Evolutionary conservation across 2,888 invertebrate genomes (phyloP), one percentile per base, ranked within the genome.

Genomic region (Mimachlamys varia): DNA sequence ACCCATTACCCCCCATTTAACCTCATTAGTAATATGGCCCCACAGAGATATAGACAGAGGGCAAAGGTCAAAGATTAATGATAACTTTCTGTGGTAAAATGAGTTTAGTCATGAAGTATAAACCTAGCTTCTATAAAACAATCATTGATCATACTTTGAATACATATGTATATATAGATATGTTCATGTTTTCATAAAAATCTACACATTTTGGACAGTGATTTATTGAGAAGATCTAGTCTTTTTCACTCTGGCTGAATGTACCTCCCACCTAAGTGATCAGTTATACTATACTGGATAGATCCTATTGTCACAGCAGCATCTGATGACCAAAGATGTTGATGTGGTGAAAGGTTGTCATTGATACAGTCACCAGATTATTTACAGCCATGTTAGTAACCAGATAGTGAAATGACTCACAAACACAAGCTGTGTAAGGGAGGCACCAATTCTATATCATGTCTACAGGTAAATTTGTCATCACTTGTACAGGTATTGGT

Each of bases 391-490:
- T 76, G 62, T 53, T n/a, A 58, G 33, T 76, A 76, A 76, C 27
- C 19, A 76, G 33, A n/a, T 58, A n/a, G 58, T 22, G 22, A 76
- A 27, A 76, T 76, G 76, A 76, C 76, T 76, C 76, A 76, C 76
- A 76, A 33, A 76, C 27, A 33, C 76, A 76, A 76, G 76, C 76
- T 76, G 76, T 76, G 27, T 76, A 76, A 76, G 33, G 33, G 76
- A 33, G n/a, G 58, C 22, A 58, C 58, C 53, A 17, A 53, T 13
- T 53, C 53, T 17, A 13, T 19, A 53, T 53, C 53, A 53, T 13
- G 19, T 58, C n/a, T 58, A 58, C n/a, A 58, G 58, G 19, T 58
- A 58, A 7, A 58, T 53, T 22, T n/a, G 27, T 76, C 62, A 62
- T 62, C 62, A 62, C 22, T 62, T 62, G 44, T 62, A 62, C 22